phyloP scores from a whole-genome alignment of 1,140 invertebrate species.

The Neodiprion virginianus region DNA sequence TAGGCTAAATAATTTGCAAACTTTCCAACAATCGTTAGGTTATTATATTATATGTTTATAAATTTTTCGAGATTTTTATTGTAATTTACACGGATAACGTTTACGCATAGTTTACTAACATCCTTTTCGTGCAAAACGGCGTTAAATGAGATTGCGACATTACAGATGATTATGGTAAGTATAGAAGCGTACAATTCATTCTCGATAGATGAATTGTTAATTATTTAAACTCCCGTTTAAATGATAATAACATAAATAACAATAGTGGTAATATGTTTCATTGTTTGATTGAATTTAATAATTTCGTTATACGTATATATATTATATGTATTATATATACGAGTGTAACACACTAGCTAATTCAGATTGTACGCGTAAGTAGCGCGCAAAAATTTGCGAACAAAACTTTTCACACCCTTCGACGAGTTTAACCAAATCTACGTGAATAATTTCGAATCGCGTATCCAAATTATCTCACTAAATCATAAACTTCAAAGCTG shows the following conservation, averaged over 20 bases:
- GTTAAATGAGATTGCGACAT: too few relatives aligned
- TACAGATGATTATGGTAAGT: too few relatives aligned
- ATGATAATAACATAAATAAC: background rate
- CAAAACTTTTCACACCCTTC: too few relatives aligned
- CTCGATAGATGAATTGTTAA: background rate
- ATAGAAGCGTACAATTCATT: too few relatives aligned
- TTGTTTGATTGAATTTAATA: background rate
- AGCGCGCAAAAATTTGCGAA: background rate
- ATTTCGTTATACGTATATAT: background rate
- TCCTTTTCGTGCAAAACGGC: too few relatives aligned
- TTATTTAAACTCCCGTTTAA: background rate
- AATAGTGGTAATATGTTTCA: background rate
- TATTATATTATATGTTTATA: background rate
- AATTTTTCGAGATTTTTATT: background rate
- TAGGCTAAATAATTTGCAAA: background rate
- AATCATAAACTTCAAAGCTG: too few relatives aligned
- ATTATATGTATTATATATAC: background rate
- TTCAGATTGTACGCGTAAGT: background rate
- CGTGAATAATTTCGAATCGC: too few relatives aligned
- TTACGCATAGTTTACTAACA: too few relatives aligned
- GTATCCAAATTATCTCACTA: too few relatives aligned
- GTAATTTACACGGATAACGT: background rate
- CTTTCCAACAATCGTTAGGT: slow-evolving; percentile 2
- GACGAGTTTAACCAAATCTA: too few relatives aligned
- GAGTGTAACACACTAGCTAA: background rate